Conservation (phyloP, 64 coral and sea anemone genomes). For the Montipora foliosa region DNA sequence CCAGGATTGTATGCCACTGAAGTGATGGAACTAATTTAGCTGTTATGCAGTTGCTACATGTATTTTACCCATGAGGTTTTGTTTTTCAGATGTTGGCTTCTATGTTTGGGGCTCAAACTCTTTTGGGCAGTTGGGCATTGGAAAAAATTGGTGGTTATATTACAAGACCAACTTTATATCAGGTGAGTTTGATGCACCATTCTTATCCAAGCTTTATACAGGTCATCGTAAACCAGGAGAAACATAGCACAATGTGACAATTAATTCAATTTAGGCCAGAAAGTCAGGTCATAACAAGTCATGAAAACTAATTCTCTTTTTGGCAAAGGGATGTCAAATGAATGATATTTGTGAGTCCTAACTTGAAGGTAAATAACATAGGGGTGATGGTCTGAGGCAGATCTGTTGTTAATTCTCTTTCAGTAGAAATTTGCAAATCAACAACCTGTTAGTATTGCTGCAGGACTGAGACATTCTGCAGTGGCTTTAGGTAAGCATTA, state of each 20-base stretch:
- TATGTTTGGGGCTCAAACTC: constrained; percentile 88
- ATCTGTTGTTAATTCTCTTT: not conserved
- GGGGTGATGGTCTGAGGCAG: too few relatives aligned
- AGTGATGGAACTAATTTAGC: too few relatives aligned
- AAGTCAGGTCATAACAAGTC: too few relatives aligned
- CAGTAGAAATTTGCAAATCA: constrained; percentile 33
- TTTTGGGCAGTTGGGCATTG: constrained; percentile 89
- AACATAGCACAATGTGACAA: too few relatives aligned
- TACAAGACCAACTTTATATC: constrained; percentile 42
- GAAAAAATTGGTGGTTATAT: constrained; percentile 33
- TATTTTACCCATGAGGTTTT: too few relatives aligned
- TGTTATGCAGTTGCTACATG: too few relatives aligned
- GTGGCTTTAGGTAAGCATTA: constrained; percentile 66
- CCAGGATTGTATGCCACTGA: too few relatives aligned
- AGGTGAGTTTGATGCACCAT: constrained; percentile 27
- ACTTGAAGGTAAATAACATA: not conserved
- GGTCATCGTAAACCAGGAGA: not conserved
- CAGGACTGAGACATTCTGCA: constrained; percentile 80
- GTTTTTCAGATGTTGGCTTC: constrained; percentile 53
- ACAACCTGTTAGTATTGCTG: constrained; percentile 69
- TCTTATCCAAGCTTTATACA: not conserved
- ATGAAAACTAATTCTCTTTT: too few relatives aligned
- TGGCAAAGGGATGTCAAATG: too few relatives aligned
- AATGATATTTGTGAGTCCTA: too few relatives aligned
- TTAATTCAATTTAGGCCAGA: too few relatives aligned